Percentiles rank a stretch among this genome's conserved stretches.
These are phyloP conservation scores for Jordanella pulchra DNA, from an alignment of 2,797 vertebrate species.

Conservation along the genomic window DNA sequence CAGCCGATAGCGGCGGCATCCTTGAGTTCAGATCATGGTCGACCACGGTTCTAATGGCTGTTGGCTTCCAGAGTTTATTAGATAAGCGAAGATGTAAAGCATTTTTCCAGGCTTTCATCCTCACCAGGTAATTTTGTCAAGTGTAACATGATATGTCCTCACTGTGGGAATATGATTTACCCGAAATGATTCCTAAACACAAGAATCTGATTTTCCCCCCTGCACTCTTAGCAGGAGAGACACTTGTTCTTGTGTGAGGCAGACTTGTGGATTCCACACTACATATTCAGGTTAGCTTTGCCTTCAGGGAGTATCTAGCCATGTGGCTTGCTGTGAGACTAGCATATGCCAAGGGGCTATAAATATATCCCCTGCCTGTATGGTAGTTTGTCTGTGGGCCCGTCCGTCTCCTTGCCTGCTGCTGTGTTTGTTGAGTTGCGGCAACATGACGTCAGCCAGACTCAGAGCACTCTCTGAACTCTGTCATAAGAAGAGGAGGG, in stretches of 20 bases:
- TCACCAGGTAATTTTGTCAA: conserved; percentile 65
- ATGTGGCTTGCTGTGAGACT: conserved; percentile 50
- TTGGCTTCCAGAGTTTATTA: conserved; percentile 79
- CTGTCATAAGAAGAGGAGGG: conserved; percentile 66
- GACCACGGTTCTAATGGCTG: conserved; percentile 60
- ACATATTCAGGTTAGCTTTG: conserved; percentile 34
- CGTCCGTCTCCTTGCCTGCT: conserved; percentile 55
- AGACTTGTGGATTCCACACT: conserved; percentile 32
- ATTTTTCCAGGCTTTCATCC: conserved; percentile 64
- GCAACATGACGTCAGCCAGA: conserved; percentile 72
- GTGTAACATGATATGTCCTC: conserved; percentile 63
- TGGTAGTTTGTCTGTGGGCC: conserved; percentile 41
- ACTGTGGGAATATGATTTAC: conserved; percentile 42
- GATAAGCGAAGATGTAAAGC: conserved; percentile 77
- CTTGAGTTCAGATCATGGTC: conserved; percentile 67
- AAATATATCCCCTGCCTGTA: conserved; percentile 60
- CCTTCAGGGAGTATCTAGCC: conserved; percentile 47
- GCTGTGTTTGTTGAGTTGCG: conserved; percentile 67
- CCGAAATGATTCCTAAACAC: conserved; percentile 30
- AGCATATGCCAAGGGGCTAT: conserved; percentile 64
- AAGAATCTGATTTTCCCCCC: neutral
- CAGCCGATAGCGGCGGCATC: conserved; percentile 57
- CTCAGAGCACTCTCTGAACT: conserved; percentile 77
- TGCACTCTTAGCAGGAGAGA: conserved; percentile 2
- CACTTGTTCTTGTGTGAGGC: conserved; percentile 22